A percentile compares a stretch with the other conserved stretches of the same genome.
Conservation (phyloP, 2,888 invertebrate genomes). For the Brachycybe producta region DNA sequence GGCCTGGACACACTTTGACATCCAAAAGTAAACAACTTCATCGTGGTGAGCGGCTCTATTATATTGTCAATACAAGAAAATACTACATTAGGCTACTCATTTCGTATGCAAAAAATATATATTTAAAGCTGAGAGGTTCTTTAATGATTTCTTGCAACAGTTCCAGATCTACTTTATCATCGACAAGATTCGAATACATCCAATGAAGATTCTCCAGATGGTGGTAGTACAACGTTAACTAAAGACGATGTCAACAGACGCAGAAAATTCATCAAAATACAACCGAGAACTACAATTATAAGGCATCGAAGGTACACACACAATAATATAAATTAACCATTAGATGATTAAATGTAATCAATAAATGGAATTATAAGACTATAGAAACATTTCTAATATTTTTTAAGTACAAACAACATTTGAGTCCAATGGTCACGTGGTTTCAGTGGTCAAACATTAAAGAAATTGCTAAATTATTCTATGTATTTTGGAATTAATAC, state of each 20-base stretch:
- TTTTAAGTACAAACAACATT: no score
- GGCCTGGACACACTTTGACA: background rate
- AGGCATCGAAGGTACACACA: slow-evolving; percentile 4
- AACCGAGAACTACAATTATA: background rate
- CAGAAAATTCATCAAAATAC: slow-evolving; percentile 1
- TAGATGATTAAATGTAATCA: no score
- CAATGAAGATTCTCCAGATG: slow-evolving; percentile 14
- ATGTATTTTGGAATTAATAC: no score
- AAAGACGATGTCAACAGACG: slow-evolving; percentile 2
- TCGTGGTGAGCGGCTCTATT: slow-evolving; percentile 6
- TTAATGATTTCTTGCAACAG: background rate
- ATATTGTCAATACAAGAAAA: no score
- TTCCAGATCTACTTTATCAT: slow-evolving; percentile 20
- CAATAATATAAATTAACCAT: background rate
- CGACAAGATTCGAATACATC: slow-evolving; percentile 19
- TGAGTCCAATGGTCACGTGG: no score
- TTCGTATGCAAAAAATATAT: no score
- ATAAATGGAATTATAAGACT: no score
- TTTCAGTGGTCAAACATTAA: no score
- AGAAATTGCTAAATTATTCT: no score
- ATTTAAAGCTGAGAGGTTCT: background rate
- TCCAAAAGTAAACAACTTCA: slow-evolving; percentile 7
- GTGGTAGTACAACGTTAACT: slow-evolving; percentile 3
- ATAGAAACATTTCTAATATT: no score
- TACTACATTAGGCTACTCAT: no score